Base-by-base conservation (phyloP, 2,888 invertebrate species). In the Melanargia galathea region DNA sequence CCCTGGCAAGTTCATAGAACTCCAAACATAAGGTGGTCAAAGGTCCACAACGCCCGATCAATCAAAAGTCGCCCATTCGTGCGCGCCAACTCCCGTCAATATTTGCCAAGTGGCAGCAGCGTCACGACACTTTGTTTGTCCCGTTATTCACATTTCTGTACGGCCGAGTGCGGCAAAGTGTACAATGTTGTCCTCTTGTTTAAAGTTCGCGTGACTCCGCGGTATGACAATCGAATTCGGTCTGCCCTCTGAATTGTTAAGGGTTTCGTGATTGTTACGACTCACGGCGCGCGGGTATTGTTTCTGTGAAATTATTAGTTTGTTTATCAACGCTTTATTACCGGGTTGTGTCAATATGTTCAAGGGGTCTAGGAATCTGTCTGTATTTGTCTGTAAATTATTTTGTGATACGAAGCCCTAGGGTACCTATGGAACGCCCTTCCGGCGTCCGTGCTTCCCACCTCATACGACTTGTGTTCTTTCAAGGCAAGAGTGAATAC, bases 61-160 rank as follows among this genome's bases (percentile, higher is more conserved):
- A 90, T 90, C 90, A 90, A 86, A 87, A 83, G 85, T 84, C 81
- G 79, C 77, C 78, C 80, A 82, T 83, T 83, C 81, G 83, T 81
- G 82, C 71, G 66, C 66, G 71, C 74, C 75, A 75, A 79, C 76
- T 77, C 77, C 74, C 70, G 83, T 84, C 83, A 91, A 91, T 90
- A 89, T 91, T 91, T 82, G 81, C 83, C 73, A 63, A 75, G 75
- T 70, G 78, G 72, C 73, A 73, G 78, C 75, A 84, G 82, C 73
- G 69, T 71, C 73, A 70, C 65, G 65, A 58, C 67, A 67, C 62
- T 67, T 69, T 88, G 84, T 90, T 89, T 89, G 77, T 83, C 78
- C 79, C 84, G 83, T 87, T 88, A 87, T 89, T 89, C 87, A 89
- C 80, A 67, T 77, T 78, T 66, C 63, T 90, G 86, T 90, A 90